phyloP scores from a whole-genome alignment of 2,797 vertebrate species.

The Chelon labrosus region DNA sequence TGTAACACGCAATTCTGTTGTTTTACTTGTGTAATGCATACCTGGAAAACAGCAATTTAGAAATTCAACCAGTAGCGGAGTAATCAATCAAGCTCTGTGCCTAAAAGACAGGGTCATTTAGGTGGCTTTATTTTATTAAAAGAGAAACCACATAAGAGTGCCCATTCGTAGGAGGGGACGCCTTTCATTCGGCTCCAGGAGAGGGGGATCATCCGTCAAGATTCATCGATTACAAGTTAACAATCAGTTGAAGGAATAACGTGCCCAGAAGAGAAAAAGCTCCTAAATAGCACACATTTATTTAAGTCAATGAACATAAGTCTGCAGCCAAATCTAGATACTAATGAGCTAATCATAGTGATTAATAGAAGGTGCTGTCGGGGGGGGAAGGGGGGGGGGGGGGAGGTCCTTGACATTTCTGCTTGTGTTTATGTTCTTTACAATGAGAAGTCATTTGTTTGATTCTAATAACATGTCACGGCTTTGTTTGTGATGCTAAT shows the following conservation, averaged over 20 bases:
- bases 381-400: constrained; percentile 1
- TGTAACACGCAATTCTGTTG: neutral
- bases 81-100: constrained; percentile 51
- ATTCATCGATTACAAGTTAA: constrained; percentile 36
- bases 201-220: constrained; percentile 41
- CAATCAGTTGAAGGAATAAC: constrained; percentile 26
- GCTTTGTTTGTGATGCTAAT: constrained; percentile 66
- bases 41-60: neutral
- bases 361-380: constrained; percentile 16
- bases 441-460: constrained; percentile 41
- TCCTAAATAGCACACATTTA: constrained; percentile 12
- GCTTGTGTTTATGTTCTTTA: constrained; percentile 18
- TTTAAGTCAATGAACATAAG: constrained; percentile 8
- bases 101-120: constrained; percentile 53
- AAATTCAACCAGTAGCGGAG: constrained; percentile 37
- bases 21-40: constrained; percentile 2
- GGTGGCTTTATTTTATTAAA: constrained; percentile 60
- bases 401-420: constrained; percentile 38
- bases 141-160: constrained; percentile 39
- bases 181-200: constrained; percentile 21
- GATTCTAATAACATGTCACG: constrained; percentile 58
- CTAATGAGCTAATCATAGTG: constrained; percentile 27
- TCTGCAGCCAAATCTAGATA: constrained; percentile 16
- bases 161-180: constrained; percentile 17
- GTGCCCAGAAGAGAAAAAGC: constrained; percentile 15